These are phyloP conservation scores for Reticulitermes speratus DNA, from an alignment of 1,140 invertebrate species.

Conservation along the genomic window DNA sequence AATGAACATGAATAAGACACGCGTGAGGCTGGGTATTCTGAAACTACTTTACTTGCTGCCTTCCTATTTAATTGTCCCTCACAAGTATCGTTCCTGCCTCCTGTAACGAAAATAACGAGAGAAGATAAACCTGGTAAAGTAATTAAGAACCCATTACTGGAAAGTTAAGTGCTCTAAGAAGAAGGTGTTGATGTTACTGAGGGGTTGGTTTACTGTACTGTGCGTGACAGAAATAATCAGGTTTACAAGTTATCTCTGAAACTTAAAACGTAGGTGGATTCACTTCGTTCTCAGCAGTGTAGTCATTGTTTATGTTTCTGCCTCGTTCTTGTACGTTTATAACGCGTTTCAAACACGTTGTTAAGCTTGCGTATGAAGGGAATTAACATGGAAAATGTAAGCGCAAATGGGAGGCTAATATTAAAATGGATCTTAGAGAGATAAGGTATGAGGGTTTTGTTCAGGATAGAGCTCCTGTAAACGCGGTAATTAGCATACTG, in stretches of 20 bases:
- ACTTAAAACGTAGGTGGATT: not conserved
- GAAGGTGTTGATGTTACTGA: not conserved
- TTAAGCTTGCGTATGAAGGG: not conserved
- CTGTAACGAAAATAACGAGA: not conserved
- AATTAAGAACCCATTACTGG: not conserved
- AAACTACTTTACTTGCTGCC: not conserved
- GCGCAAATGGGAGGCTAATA: too few relatives aligned
- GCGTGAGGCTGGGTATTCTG: not conserved
- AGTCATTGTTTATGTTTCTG: not conserved
- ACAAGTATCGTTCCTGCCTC: not conserved
- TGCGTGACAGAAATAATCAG: not conserved
- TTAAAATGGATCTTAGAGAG: too few relatives aligned
- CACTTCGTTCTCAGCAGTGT: not conserved
- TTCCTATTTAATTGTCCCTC: not conserved
- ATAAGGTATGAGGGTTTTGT: too few relatives aligned
- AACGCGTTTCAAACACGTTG: not conserved
- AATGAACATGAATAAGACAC: not conserved
- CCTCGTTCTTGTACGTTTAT: not conserved
- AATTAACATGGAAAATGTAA: too few relatives aligned
- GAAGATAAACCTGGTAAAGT: not conserved
- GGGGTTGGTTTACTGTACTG: not conserved
- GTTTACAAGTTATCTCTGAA: not conserved
- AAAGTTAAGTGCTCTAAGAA: not conserved
- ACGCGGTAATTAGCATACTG: too few relatives aligned
- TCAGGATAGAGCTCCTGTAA: too few relatives aligned